Conservation (phyloP, 2,888 invertebrate genomes). For the Priocnemis perturbator region DNA sequence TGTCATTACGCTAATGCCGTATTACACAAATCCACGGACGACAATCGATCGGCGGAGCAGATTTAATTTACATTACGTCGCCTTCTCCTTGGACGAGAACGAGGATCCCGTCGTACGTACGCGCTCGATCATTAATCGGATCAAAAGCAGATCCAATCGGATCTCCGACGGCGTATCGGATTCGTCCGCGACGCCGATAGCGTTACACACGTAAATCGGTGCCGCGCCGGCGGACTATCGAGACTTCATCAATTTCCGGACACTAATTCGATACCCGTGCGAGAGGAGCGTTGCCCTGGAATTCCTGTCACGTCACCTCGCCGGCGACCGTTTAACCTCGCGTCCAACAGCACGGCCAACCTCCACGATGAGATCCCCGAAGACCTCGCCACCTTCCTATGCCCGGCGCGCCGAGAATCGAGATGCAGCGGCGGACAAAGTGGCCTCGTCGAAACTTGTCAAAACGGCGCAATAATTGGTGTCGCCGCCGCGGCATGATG, state of each 20-base stretch:
- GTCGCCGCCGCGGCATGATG: no score
- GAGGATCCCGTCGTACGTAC: not conserved
- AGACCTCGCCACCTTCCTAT: not conserved
- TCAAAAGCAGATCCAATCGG: constrained; percentile 29
- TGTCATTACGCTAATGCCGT: no score
- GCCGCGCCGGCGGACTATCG: constrained; percentile 28
- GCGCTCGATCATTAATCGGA: constrained; percentile 29
- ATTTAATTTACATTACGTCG: constrained; percentile 9
- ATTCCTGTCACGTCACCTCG: constrained; percentile 41
- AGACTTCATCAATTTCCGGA: constrained; percentile 46
- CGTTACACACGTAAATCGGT: constrained; percentile 25
- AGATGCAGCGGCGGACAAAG: no score
- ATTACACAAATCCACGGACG: no score
- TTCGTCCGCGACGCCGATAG: constrained; percentile 31
- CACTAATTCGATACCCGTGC: constrained; percentile 43
- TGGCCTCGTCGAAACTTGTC: no score
- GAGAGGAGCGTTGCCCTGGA: constrained; percentile 28
- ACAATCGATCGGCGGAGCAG: not conserved
- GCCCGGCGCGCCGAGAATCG: no score
- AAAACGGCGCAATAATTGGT: no score
- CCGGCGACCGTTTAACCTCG: constrained; percentile 17
- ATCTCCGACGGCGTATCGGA: constrained; percentile 30
- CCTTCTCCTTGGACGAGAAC: not conserved
- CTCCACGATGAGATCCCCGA: constrained; percentile 1
- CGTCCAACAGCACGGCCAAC: constrained; percentile 3